Conservation (phyloP, 2,888 invertebrate species). For the Diadromus collaris region DNA sequence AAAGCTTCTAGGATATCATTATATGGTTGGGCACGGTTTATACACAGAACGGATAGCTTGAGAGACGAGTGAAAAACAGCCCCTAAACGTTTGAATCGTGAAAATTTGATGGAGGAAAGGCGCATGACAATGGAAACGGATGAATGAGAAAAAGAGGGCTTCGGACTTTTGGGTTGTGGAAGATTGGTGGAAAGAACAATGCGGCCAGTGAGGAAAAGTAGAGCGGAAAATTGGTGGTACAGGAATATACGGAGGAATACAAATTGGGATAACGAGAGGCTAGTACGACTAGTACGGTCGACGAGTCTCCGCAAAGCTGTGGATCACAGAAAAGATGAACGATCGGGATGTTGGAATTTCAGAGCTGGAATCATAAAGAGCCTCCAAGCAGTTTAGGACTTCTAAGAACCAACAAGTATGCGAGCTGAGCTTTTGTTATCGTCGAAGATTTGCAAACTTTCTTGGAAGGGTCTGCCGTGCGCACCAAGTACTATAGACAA, state of each 20-base stretch:
- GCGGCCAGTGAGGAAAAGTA: neutral
- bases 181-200: neutral
- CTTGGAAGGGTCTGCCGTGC: neutral
- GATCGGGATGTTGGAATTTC: neutral
- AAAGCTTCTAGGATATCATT: neutral
- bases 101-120: neutral
- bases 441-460: slow-evolving; percentile 1
- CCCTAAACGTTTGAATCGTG: neutral
- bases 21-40: too few relatives aligned
- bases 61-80: neutral
- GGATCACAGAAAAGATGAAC: neutral
- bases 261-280: slow-evolving; percentile 5
- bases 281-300: neutral
- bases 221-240: neutral
- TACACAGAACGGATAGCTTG: neutral
- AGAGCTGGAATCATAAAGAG: slow-evolving; percentile 3
- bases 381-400: neutral
- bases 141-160: neutral
- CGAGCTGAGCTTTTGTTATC: slow-evolving; percentile 30
- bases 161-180: neutral
- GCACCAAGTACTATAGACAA: slow-evolving; percentile 6
- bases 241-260: neutral
- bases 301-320: neutral
- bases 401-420: slow-evolving; percentile 7
- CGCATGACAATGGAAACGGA: neutral